Percentiles rank a stretch among this genome's conserved stretches.
Conservation (phyloP, 1,140 invertebrate genomes). For the Trachymyrmex septentrionalis region DNA sequence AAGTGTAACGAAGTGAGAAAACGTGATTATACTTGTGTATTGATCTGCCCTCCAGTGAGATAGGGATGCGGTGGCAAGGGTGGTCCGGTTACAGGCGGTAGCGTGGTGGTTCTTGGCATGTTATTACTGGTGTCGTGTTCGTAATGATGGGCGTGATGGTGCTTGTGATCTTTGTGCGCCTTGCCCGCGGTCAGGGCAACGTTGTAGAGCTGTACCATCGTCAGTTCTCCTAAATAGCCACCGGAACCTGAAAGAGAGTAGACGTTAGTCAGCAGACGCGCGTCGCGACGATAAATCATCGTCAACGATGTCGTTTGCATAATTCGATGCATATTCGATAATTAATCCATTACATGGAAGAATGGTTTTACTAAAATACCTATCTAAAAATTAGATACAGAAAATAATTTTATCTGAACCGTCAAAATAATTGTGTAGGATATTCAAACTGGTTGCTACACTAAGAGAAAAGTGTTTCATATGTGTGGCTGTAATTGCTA, state of each 20-base stretch:
- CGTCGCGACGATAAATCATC: neutral
- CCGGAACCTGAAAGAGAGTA: slow-evolving; percentile 86
- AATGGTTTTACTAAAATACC: too few species aligned
- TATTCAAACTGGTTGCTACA: too few species aligned
- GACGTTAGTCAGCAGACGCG: neutral
- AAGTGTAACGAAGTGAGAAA: slow-evolving; percentile 31
- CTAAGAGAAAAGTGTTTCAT: too few species aligned
- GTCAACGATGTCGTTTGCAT: neutral
- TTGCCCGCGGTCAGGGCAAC: slow-evolving; percentile 93
- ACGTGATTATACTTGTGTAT: slow-evolving; percentile 81
- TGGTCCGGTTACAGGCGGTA: slow-evolving; percentile 87
- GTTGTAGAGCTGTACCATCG: slow-evolving; percentile 92
- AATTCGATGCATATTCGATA: neutral
- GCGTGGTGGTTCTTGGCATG: slow-evolving; percentile 87
- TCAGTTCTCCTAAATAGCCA: slow-evolving; percentile 92
- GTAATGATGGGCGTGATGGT: slow-evolving; percentile 93
- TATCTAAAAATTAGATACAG: too few species aligned
- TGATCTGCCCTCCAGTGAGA: slow-evolving; percentile 90
- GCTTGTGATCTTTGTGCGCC: slow-evolving; percentile 94
- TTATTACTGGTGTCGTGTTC: slow-evolving; percentile 89
- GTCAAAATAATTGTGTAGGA: too few species aligned
- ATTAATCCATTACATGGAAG: neutral
- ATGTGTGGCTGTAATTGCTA: too few species aligned
- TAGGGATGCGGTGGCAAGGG: slow-evolving; percentile 88
- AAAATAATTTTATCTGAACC: too few species aligned